Evolutionary conservation across 2,888 invertebrate species (phyloP), one percentile per base, ranked within the genome.

Genomic region (Trachelus iudaicus): DNA sequence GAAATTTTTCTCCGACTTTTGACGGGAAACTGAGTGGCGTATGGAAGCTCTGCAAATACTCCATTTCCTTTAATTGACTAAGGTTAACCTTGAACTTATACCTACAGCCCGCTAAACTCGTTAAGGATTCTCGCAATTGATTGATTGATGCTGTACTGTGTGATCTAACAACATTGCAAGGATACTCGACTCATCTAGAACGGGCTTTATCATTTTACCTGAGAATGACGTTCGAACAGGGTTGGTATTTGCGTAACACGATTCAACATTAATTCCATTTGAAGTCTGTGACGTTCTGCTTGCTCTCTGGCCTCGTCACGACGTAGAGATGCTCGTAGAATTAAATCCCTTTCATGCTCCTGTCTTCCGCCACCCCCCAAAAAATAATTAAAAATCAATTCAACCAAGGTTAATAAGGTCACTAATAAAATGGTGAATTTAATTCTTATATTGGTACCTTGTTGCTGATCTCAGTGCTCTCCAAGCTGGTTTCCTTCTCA

Each of bases 201-300:
- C 34, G 34, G n/a, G 30, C 76, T 73, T 75, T 73, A n/a, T 23
- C 73, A 40, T 33, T 34, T 34, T 88, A 95, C 95, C 79, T 94
- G 94, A 73, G 95, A 94, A 87, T 94, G 94, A 81, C 95, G 92
- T 89, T 95, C 95, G 86, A 95, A 95, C 11, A 95, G 93, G 85
- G 95, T 94, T 0, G 95, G 95, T 84, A 95, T 95, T 83, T 93
- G 93, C 77, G 94, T 94, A 0, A 96, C 95, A 82, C 95, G 92
- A 34, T 94, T 94, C 81, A 95, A 92, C 95, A 96, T 96, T 82
- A 94, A 89, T 87, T 95, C 95, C 95, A 96, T 96, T 85, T 95
- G 94, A 80, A 95, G 93, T 1, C 94, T 93, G 86, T 95, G 95
- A 87, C 95, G 94, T 86, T 95, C 95, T 31, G 93, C 93, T 80